Conservation (phyloP, 2,888 invertebrate genomes). For the Apodemia zela region DNA sequence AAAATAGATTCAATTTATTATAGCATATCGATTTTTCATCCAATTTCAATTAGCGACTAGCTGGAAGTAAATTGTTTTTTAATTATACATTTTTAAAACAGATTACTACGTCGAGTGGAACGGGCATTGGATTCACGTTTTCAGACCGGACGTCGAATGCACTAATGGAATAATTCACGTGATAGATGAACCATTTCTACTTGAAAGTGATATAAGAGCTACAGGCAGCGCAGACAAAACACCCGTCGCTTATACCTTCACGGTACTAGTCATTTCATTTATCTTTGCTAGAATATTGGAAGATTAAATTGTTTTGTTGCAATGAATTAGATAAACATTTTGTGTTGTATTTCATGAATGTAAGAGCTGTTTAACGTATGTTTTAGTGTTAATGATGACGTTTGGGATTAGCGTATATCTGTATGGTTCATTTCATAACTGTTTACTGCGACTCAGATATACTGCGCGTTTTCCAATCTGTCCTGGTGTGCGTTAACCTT, state of each 20-base stretch:
- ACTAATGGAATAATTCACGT: conserved; percentile 98
- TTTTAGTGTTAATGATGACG: not conserved
- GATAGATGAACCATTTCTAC: conserved; percentile 92
- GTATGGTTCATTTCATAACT: not conserved
- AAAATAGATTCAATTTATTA: too few relatives aligned
- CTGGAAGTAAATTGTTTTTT: not conserved
- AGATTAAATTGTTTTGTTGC: conserved; percentile 42
- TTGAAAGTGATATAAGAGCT: conserved; percentile 90
- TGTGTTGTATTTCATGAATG: conserved; percentile 6
- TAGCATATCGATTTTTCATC: too few relatives aligned
- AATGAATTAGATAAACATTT: not conserved
- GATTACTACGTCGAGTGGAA: conserved; percentile 93
- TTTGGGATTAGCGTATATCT: not conserved
- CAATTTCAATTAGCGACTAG: too few relatives aligned
- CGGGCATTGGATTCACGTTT: conserved; percentile 89
- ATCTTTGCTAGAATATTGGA: conserved; percentile 53
- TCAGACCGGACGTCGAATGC: conserved; percentile 95
- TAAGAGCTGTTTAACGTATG: not conserved
- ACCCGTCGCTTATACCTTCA: conserved; percentile 40
- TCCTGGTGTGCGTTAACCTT: not conserved
- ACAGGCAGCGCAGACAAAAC: conserved; percentile 69
- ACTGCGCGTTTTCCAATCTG: not conserved
- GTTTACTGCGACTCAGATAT: not conserved
- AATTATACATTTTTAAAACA: conserved; percentile 46
- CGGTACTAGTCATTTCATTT: conserved; percentile 48